Evolutionary conservation across 2,888 invertebrate genomes (phyloP), one percentile per base, ranked within the genome.

Genomic region (Liposcelis brunnea): DNA sequence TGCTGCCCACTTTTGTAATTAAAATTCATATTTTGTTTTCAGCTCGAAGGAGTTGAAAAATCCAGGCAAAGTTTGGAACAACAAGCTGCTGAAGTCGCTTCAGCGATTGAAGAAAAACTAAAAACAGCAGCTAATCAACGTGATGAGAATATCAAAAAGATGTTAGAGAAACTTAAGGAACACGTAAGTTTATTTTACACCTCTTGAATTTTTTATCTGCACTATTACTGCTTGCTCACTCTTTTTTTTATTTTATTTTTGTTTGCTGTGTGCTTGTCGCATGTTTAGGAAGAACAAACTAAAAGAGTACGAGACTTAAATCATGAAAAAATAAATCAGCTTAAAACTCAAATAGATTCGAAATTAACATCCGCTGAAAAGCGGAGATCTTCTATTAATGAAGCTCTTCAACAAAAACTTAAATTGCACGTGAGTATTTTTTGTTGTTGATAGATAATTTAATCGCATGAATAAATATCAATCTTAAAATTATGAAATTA

Each of bases 91-190:
- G 83, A 84, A 60, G 82, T 89, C 50, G 79, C 85, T 64, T 74
- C 76, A 59, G 84, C 86, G 52, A 81, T 91, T 54, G 81, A 86
- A 58, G 86, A 86, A 60, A 89, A 86, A 67, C 68, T 91, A 68
- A 81, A 80, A 66, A 80, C 80, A 52, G 91, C 89, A 52, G 77
- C 85, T 48, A 79, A 80, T 58, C 85, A 90, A 63, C 80, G 91
- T 52, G 87, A 90, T 62, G 86, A 85, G 61, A 85, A 89, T 62
- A 80, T 90, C 55, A 84, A 84, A 67, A 86, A 83, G 65, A 85
- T 90, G 79, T 68, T 87, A 55, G 86, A 87, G 55, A 80, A 87
- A 54, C 78, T 91, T 49, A 84, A 84, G 65, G 87, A 90, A 64
- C 91, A 91, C 65, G 91, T 91, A 61, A 77, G 82, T 32, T 6